Percentiles rank a stretch among this genome's conserved stretches.
Evolutionary conservation across 2,888 invertebrate genomes (phyloP).

Genomic region (Nipponacmea schrenckii): DNA sequence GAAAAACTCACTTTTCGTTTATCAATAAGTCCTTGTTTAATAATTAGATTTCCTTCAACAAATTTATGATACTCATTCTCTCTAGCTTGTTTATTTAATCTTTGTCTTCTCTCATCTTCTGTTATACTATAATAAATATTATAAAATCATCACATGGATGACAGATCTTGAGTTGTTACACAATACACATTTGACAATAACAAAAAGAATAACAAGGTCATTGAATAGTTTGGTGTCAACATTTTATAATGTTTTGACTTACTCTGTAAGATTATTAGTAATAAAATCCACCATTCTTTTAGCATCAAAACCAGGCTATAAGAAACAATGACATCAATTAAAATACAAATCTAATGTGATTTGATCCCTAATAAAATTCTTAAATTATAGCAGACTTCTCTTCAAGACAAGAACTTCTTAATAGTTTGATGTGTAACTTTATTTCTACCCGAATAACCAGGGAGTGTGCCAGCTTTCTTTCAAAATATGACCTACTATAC

Average conservation of each 20-base stretch:
- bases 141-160: neutral
- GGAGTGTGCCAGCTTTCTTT: too few species aligned
- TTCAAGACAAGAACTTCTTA: too few species aligned
- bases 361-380: too few species aligned
- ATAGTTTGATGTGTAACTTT: too few species aligned
- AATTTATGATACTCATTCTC: constrained; percentile 81
- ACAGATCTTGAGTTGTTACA: too few species aligned
- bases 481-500: too few species aligned
- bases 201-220: too few species aligned
- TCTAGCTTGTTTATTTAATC: constrained; percentile 57
- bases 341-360: neutral
- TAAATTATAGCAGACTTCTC: too few species aligned
- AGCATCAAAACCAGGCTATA: constrained; percentile 89
- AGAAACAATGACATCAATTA: constrained; percentile 42
- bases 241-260: neutral
- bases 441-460: too few species aligned
- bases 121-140: constrained; percentile 42
- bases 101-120: constrained; percentile 51
- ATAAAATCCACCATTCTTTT: constrained; percentile 61
- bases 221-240: too few species aligned
- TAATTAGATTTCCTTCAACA: constrained; percentile 89
- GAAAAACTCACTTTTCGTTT: constrained; percentile 79
- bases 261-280: constrained; percentile 25
- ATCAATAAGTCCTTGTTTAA: constrained; percentile 93
- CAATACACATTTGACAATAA: too few species aligned